These are phyloP conservation scores for Eupsilia transversa DNA, from an alignment of 2,888 invertebrate genomes.

Conservation along the genomic window DNA sequence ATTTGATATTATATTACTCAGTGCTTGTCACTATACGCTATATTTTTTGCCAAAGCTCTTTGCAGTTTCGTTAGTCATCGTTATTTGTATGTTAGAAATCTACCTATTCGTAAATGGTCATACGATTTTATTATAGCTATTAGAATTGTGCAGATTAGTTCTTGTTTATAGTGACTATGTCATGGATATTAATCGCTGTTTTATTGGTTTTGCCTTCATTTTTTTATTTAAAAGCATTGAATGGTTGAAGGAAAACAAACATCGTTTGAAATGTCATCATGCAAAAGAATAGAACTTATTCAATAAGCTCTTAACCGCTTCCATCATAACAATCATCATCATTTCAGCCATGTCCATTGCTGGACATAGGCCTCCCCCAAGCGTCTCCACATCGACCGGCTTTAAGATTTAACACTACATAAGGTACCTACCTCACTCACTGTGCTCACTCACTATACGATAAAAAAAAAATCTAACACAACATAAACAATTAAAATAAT, in stretches of 20 bases:
- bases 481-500: constrained; percentile 59
- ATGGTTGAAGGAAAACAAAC: background rate
- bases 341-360: background rate
- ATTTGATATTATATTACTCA: constrained; percentile 29
- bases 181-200: constrained; percentile 29
- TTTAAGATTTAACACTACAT: background rate
- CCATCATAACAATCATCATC: background rate
- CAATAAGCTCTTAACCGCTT: background rate
- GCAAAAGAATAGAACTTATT: background rate
- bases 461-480: constrained; percentile 22
- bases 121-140: constrained; percentile 46
- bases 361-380: background rate
- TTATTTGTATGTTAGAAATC: constrained; percentile 42
- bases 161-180: constrained; percentile 31
- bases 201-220: constrained; percentile 29
- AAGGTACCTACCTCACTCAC: too few relatives aligned
- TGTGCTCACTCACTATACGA: background rate
- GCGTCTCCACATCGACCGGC: background rate
- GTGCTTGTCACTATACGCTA: background rate
- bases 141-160: constrained; percentile 39
- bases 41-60: constrained; percentile 34
- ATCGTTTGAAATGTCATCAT: background rate
- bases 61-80: constrained; percentile 44
- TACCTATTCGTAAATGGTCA: constrained; percentile 36
- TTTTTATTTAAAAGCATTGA: background rate